These are phyloP conservation scores for Poeciliopsis retropinna DNA, from an alignment of 2,113 vertebrate species.

Conservation along the genomic window DNA sequence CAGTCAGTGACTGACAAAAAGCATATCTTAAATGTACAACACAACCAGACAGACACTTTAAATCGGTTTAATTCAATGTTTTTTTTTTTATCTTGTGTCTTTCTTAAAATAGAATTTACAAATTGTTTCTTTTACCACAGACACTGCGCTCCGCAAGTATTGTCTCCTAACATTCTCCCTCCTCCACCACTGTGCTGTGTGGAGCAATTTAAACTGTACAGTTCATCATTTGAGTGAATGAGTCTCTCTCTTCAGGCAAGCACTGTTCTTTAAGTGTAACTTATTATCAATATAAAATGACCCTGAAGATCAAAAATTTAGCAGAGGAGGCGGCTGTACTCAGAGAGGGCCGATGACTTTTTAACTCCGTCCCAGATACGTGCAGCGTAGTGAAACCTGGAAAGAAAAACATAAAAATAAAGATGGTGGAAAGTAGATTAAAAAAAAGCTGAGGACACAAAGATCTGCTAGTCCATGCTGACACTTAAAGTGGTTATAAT, in stretches of 20 bases:
- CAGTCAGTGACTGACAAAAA: no score
- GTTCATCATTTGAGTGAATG: neutral
- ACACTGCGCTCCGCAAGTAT: neutral
- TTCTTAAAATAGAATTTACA: neutral
- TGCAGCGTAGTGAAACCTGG: conserved; percentile 92
- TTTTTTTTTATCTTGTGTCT: neutral
- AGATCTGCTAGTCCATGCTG: neutral
- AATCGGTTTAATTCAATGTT: neutral
- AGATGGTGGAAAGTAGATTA: neutral
- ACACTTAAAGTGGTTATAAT: neutral
- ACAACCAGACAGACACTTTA: neutral
- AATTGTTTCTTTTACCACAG: neutral
- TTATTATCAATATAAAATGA: neutral
- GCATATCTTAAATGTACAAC: no score
- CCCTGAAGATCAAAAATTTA: fast-evolving
- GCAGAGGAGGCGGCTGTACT: conserved; percentile 86
- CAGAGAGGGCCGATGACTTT: conserved; percentile 89
- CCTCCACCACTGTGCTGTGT: neutral
- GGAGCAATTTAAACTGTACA: neutral
- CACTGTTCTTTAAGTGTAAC: neutral
- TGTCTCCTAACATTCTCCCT: neutral
- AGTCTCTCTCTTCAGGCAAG: neutral
- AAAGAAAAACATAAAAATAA: neutral
- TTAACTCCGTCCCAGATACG: conserved; percentile 94
- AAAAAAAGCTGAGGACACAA: no score